Conservation (phyloP, 2,888 invertebrate genomes). For the Tenodera sinensis region DNA sequence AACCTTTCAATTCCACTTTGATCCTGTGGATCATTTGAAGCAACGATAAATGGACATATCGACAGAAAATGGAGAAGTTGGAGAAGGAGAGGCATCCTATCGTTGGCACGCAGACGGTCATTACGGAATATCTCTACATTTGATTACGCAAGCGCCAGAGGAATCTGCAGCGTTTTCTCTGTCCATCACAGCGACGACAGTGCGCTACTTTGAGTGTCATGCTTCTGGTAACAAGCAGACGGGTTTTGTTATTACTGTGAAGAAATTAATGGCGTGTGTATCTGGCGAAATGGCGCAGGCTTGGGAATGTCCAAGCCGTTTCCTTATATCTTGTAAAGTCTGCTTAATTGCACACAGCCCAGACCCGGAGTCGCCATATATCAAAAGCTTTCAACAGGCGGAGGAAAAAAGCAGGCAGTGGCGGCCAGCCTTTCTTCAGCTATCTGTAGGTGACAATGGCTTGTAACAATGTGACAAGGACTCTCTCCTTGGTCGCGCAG, state of each 20-base stretch:
- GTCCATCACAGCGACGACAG: not conserved
- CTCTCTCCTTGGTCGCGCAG: not conserved
- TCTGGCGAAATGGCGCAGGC: not conserved
- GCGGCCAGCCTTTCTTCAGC: not conserved
- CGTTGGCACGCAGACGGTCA: not conserved
- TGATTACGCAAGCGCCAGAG: not conserved
- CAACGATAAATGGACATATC: not conserved
- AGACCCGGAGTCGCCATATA: not conserved
- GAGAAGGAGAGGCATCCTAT: not conserved
- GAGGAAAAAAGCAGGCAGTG: not conserved
- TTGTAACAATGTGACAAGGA: not conserved
- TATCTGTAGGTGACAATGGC: slow-evolving; percentile 11
- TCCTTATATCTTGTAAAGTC: slow-evolving; percentile 4
- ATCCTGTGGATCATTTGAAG: too few relatives aligned
- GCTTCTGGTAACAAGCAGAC: not conserved
- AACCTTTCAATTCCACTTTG: too few relatives aligned
- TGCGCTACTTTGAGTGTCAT: not conserved
- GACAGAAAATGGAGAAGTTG: not conserved
- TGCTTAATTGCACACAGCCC: not conserved
- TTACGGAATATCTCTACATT: not conserved
- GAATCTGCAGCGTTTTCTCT: not conserved
- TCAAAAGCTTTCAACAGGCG: not conserved
- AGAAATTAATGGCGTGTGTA: not conserved
- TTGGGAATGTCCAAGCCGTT: not conserved
- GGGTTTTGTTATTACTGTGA: not conserved